A percentile compares a stretch with the other conserved stretches of the same genome.
Conservation (phyloP, 2,113 vertebrate species). For the Triplophysa tibetana region DNA sequence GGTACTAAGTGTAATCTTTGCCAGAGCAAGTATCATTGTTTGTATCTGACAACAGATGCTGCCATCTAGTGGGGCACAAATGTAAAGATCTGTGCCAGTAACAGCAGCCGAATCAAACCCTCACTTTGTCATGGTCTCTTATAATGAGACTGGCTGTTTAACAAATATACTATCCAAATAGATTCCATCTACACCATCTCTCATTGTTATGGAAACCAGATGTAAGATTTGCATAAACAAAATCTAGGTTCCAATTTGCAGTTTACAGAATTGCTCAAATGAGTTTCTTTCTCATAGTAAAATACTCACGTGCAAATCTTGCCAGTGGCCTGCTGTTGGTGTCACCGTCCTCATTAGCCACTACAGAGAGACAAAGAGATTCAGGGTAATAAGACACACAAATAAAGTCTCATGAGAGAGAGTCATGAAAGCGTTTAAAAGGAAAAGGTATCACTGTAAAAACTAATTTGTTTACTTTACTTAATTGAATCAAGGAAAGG, state of each 20-base stretch:
- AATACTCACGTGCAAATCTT: conserved; percentile 85
- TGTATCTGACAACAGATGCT: conserved; percentile 45
- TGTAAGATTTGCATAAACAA: conserved; percentile 8
- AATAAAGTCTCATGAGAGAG: not conserved
- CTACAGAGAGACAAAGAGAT: conserved; percentile 67
- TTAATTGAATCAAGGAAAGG: too few relatives aligned
- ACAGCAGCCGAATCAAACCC: not conserved
- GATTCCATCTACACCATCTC: not conserved
- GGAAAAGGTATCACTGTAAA: not conserved
- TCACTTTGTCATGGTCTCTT: not conserved
- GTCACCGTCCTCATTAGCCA: conserved; percentile 89
- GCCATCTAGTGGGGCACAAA: conserved; percentile 64
- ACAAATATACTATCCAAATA: not conserved
- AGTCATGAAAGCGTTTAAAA: not conserved
- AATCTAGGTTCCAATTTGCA: not conserved
- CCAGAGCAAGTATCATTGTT: not conserved
- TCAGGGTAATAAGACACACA: not conserved
- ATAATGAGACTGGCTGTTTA: not conserved
- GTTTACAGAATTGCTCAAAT: not conserved
- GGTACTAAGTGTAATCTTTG: not conserved
- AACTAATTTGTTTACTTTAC: too few relatives aligned
- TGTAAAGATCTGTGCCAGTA: not conserved
- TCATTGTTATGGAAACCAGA: not conserved
- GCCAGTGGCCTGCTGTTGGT: conserved; percentile 80
- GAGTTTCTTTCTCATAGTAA: not conserved